Percentiles rank a stretch among this genome's conserved stretches.
phyloP scores from a whole-genome alignment of 2,888 invertebrate species.

The Rotaria magnacalcarata region DNA sequence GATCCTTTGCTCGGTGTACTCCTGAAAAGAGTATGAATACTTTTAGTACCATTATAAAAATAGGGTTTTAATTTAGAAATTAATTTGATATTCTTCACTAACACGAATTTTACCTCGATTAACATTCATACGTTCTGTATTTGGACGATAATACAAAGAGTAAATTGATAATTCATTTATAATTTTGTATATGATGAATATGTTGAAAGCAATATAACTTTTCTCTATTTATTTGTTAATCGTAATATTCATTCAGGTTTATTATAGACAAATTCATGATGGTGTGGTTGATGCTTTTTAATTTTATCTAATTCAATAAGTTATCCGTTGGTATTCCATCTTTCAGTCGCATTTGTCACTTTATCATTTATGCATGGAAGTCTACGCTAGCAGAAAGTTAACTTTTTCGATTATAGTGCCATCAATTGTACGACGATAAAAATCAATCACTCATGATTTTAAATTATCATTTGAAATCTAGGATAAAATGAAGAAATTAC shows the following conservation, averaged over 20 bases:
- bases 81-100: conserved; percentile 93
- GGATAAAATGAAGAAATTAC: background rate
- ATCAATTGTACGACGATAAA: conserved; percentile 41
- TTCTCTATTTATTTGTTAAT: conserved; percentile 96
- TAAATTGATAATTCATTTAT: conserved; percentile 87
- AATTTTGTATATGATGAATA: conserved; percentile 87
- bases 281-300: conserved; percentile 37
- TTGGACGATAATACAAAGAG: conserved; percentile 97
- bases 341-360: conserved; percentile 1
- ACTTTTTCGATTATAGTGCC: background rate
- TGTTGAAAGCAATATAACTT: conserved; percentile 93
- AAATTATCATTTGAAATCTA: conserved; percentile 44
- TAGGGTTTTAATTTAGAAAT: conserved; percentile 66
- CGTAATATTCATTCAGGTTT: conserved; percentile 46
- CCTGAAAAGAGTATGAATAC: background rate
- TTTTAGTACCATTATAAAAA: background rate
- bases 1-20: too few relatives aligned
- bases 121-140: conserved; percentile 93
- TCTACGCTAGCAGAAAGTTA: background rate
- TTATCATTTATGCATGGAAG: conserved; percentile 1
- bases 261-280: conserved; percentile 43
- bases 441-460: conserved; percentile 42
- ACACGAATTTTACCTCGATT: conserved; percentile 88
- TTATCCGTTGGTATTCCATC: background rate
- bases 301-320: conserved; percentile 36